A percentile compares a stretch with the other conserved stretches of the same genome.
phyloP scores from a whole-genome alignment of 2,797 vertebrate genomes.

The Enteromius mattozi region DNA sequence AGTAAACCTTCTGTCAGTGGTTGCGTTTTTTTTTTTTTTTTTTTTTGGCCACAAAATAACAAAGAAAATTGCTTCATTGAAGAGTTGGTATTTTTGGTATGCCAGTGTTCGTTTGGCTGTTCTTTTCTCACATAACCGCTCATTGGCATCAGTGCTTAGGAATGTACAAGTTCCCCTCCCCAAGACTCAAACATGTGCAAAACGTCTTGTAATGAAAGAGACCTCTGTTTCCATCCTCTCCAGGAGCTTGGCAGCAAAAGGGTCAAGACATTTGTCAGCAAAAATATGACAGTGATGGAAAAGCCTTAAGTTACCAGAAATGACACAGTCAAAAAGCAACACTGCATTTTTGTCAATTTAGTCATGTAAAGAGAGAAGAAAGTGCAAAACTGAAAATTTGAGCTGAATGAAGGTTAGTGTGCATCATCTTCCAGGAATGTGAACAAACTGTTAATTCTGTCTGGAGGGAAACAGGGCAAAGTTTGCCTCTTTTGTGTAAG shows the following conservation, averaged over 20 bases:
- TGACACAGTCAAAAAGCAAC: neutral
- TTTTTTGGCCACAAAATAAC: neutral
- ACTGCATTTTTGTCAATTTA: neutral
- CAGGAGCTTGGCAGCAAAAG: conserved; percentile 63
- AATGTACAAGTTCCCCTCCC: conserved; percentile 63
- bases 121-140: conserved; percentile 34
- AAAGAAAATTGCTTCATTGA: neutral
- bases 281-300: conserved; percentile 60
- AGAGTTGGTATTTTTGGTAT: conserved; percentile 12
- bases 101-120: neutral
- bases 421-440: conserved; percentile 26
- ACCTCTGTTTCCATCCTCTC: conserved; percentile 67
- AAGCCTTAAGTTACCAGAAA: conserved; percentile 29
- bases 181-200: conserved; percentile 64
- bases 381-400: neutral
- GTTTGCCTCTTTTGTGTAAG: neutral
- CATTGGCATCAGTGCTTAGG: conserved; percentile 62
- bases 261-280: conserved; percentile 65
- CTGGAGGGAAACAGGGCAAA: neutral
- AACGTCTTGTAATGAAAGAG: conserved; percentile 68
- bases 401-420: neutral
- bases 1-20: neutral
- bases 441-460: conserved; percentile 13
- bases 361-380: neutral
- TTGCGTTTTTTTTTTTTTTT: neutral